phyloP scores from a whole-genome alignment of 53 echinoderm and acorn worm genomes.

The Paracentrotus lividus region DNA sequence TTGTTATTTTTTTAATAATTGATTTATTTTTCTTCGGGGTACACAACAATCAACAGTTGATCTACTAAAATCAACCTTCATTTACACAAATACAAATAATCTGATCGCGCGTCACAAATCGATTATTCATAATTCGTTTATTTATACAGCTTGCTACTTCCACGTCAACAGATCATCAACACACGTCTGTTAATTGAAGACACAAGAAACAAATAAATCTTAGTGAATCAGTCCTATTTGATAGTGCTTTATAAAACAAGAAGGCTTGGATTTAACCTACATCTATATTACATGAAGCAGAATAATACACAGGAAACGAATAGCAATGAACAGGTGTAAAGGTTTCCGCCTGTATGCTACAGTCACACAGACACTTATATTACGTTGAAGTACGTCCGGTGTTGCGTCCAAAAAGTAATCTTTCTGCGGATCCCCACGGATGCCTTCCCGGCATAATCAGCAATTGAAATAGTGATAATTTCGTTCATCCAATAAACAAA shows the following conservation, averaged over 20 bases:
- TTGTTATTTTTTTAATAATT: no score
- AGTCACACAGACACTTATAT: no score
- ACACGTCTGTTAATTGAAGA: not conserved
- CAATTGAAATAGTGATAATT: no score
- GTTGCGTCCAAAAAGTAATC: no score
- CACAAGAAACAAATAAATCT: not conserved
- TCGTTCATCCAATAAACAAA: no score
- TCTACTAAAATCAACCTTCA: not conserved
- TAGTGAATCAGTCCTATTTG: not conserved
- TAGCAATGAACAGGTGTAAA: slow-evolving; percentile 29
- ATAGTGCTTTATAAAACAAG: not conserved
- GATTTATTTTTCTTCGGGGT: no score
- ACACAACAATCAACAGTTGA: no score
- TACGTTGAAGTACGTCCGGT: no score
- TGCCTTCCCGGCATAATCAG: no score
- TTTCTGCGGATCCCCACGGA: no score
- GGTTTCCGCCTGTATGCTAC: slow-evolving; percentile 42
- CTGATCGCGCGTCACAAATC: slow-evolving; percentile 17
- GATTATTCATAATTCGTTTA: not conserved
- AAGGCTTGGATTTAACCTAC: slow-evolving; percentile 13
- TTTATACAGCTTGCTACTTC: not conserved
- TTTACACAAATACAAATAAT: not conserved
- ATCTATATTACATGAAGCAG: slow-evolving; percentile 23
- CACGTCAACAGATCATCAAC: not conserved
- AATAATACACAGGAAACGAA: slow-evolving; percentile 13